These are phyloP conservation scores for Endotricha flammealis DNA, from an alignment of 2,888 invertebrate species.

Conservation along the genomic window DNA sequence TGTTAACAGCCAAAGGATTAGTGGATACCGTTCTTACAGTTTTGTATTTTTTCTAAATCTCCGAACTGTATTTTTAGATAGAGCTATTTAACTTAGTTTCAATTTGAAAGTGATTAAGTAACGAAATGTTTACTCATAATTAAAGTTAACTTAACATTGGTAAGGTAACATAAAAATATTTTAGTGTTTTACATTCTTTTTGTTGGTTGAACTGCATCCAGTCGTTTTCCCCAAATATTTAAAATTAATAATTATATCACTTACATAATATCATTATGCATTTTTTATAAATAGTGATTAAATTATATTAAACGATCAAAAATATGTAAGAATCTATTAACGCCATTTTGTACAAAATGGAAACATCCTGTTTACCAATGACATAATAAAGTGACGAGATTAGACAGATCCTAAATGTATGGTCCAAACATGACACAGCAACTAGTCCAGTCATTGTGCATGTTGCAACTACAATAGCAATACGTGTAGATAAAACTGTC, in stretches of 20 bases:
- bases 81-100: conserved; percentile 1
- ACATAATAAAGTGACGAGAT: conserved; percentile 44
- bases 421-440: conserved; percentile 61
- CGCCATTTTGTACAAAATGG: conserved; percentile 20
- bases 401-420: conserved; percentile 63
- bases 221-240: too few relatives aligned
- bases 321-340: too few relatives aligned
- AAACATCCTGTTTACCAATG: conserved; percentile 47
- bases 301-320: too few relatives aligned
- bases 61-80: background rate
- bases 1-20: conserved; percentile 35
- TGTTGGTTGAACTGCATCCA: too few relatives aligned
- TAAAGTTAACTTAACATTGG: too few relatives aligned
- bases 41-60: conserved; percentile 19
- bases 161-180: too few relatives aligned
- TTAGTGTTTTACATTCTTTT: too few relatives aligned
- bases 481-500: conserved; percentile 66
- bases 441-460: conserved; percentile 66
- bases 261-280: too few relatives aligned
- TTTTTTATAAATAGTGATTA: too few relatives aligned
- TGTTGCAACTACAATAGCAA: conserved; percentile 63
- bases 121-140: too few relatives aligned
- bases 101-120: background rate
- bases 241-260: too few relatives aligned
- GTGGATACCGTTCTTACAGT: conserved; percentile 13